Conservation (phyloP, 2,797 vertebrate genomes). For the Brachyalestes nurse region DNA sequence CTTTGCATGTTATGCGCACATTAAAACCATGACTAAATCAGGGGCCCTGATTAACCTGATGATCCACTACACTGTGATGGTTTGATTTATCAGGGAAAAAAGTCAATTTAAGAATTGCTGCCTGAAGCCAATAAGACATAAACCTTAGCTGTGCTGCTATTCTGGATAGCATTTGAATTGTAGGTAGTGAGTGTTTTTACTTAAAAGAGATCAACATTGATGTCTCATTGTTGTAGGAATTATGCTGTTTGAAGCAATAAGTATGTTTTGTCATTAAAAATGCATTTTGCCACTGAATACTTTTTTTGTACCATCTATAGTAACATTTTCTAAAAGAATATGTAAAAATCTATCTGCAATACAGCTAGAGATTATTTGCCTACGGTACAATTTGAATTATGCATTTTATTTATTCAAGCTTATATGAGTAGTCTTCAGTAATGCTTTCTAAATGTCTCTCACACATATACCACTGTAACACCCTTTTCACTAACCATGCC, state of each 20-base stretch:
- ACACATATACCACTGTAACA: not conserved
- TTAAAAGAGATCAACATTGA: not conserved
- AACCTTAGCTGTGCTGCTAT: not conserved
- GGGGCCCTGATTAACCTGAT: not conserved
- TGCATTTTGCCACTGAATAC: not conserved
- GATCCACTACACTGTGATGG: not conserved
- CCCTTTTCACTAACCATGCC: not conserved
- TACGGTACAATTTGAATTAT: no score
- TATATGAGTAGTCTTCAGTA: not conserved
- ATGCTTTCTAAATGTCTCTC: not conserved
- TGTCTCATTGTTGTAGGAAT: not conserved
- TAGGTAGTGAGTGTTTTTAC: not conserved
- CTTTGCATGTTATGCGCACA: not conserved
- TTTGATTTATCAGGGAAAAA: not conserved
- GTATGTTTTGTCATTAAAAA: not conserved
- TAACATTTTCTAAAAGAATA: no score
- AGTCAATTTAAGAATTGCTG: not conserved
- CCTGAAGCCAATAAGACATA: not conserved
- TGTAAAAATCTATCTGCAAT: not conserved
- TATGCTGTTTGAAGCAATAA: not conserved
- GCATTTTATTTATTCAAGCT: no score
- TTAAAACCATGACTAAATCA: constrained; percentile 3
- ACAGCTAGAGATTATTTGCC: not conserved
- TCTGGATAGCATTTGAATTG: not conserved
- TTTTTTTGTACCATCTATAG: not conserved